A percentile compares a stretch with the other conserved stretches of the same genome.
These are phyloP conservation scores for Beaufortia kweichowensis DNA, from an alignment of 2,113 vertebrate species.

Conservation along the genomic window DNA sequence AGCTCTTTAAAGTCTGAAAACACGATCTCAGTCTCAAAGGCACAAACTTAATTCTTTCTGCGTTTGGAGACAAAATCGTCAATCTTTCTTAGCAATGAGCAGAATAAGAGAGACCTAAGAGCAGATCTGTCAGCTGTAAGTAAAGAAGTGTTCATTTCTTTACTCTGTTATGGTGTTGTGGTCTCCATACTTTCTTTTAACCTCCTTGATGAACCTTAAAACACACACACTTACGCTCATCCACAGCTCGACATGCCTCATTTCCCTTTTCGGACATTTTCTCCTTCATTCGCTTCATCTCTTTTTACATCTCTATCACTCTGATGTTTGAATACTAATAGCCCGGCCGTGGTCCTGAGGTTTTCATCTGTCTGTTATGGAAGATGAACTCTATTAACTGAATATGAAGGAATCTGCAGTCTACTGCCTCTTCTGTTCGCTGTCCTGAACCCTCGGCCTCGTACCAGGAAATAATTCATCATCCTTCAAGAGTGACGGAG, in stretches of 20 bases:
- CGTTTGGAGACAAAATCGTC: too few species aligned
- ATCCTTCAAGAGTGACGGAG: constrained; percentile 22
- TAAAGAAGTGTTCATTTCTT: too few species aligned
- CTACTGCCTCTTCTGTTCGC: background rate
- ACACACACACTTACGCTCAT: background rate
- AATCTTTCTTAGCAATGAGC: too few species aligned
- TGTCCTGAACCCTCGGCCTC: background rate
- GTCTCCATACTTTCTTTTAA: background rate
- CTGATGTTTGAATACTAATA: constrained; percentile 41
- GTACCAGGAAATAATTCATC: constrained; percentile 12
- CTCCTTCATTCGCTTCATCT: background rate
- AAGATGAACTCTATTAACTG: constrained; percentile 34
- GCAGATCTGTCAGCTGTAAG: too few species aligned
- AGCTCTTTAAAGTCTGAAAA: too few species aligned
- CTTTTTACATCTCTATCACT: constrained; percentile 14
- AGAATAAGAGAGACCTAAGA: too few species aligned
- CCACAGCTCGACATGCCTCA: background rate
- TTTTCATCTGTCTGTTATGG: constrained; percentile 33
- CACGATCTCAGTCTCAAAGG: too few species aligned
- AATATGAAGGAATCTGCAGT: constrained; percentile 23
- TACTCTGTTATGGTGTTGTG: too few species aligned
- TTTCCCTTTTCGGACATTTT: constrained; percentile 24
- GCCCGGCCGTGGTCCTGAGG: constrained; percentile 18
- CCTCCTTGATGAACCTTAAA: background rate
- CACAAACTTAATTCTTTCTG: too few species aligned